Evolutionary conservation across 2,888 invertebrate species (phyloP), one percentile per base, ranked within the genome.

Genomic region (Volucella zonaria): DNA sequence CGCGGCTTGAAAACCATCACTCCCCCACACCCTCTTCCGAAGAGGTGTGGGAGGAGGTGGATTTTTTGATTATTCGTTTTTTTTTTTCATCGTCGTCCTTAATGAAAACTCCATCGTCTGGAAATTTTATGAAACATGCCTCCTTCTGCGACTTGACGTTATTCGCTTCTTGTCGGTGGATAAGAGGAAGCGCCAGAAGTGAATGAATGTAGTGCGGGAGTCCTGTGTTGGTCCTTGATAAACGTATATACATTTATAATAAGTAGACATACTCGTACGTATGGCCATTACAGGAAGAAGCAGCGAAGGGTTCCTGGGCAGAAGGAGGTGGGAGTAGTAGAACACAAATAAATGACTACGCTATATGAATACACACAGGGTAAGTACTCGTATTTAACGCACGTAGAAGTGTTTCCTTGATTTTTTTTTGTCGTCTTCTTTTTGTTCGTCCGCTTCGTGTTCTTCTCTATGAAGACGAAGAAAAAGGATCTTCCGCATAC

Each of bases 71-170:
- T 85, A 85, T 81, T 81, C 85, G 58, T 45, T 12, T 82, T 64
- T 77, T 82, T 56, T 52, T 78, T 31, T 45, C 59, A 59, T 70
- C 70, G 64, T 81, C 62, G 81, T 81, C 68, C 81, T 85, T 85
- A 85, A 85, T 85, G 85, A 85, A 85, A 85, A 85, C 85, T 85
- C 85, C 81, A 85, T 85, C 85, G 85, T 85, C 85, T 85, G 85
- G 85, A 85, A 85, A 85, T 85, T 85, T 85, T 85, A 85, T 85
- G 81, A 85, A 85, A 85, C 85, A 77, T 77, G 76, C 85, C 85
- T 81, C 85, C 68, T 81, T 73, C 78, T 54, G 64, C 82, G 59
- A 68, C 61, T 66, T 59, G 31, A 31, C 31, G 31, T 31, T 31
- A 31, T 31, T 31, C 31, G 31, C 68, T 73, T 67, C 52, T 68